Evolutionary conservation across 2,888 invertebrate genomes (phyloP).

Genomic region (Cosmia pyralina): DNA sequence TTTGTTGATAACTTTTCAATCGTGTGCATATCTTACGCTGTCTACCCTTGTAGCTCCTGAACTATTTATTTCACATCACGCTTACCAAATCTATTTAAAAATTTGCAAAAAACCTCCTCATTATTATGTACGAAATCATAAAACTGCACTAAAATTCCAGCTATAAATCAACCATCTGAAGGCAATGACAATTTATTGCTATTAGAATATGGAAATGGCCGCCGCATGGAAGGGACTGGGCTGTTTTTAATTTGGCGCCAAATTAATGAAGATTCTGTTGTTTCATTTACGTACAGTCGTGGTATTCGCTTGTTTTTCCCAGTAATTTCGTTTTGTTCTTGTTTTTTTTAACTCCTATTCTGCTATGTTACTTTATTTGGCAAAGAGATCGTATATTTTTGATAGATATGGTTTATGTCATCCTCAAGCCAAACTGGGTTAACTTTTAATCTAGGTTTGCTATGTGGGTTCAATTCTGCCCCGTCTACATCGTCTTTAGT

Average conservation of each 20-base stretch:
- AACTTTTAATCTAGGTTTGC: slow-evolving; percentile 39
- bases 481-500: slow-evolving; percentile 27
- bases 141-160: slow-evolving; percentile 46
- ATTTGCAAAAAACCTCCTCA: slow-evolving; percentile 16
- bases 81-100: slow-evolving; percentile 18
- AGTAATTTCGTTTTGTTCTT: slow-evolving; percentile 66
- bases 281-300: slow-evolving; percentile 73
- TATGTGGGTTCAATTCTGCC: slow-evolving; percentile 5
- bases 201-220: slow-evolving; percentile 83
- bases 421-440: slow-evolving; percentile 19
- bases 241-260: slow-evolving; percentile 84
- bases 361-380: slow-evolving; percentile 19
- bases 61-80: background rate
- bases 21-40: background rate
- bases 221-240: slow-evolving; percentile 74
- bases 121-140: slow-evolving; percentile 44
- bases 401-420: slow-evolving; percentile 2
- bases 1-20: background rate
- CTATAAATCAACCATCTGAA: slow-evolving; percentile 70
- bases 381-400: background rate
- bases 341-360: slow-evolving; percentile 49
- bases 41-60: background rate
- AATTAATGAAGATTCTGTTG: slow-evolving; percentile 83
- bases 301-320: slow-evolving; percentile 60
- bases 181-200: slow-evolving; percentile 80